phyloP scores from a whole-genome alignment of 2,797 vertebrate genomes.

The Anguilla marmorata region DNA sequence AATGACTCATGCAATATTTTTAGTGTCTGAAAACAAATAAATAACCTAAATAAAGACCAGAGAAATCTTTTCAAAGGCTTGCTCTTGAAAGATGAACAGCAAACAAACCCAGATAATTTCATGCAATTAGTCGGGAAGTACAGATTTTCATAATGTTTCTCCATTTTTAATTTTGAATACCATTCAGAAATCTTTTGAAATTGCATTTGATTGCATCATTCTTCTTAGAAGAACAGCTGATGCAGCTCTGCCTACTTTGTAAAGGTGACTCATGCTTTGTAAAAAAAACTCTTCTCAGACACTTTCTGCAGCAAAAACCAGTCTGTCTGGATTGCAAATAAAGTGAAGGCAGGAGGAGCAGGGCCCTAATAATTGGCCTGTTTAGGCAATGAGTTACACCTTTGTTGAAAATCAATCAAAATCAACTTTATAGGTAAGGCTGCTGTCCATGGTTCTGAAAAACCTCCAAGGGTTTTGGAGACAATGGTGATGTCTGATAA shows the following conservation, averaged over 20 bases:
- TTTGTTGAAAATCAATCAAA: not conserved
- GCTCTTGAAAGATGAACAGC: not conserved
- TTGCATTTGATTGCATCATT: not conserved
- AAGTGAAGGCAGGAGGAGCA: too few species aligned
- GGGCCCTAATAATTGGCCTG: too few species aligned
- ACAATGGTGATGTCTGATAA: not conserved
- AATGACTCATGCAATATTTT: not conserved
- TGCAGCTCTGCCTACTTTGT: too few species aligned
- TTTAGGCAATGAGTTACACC: too few species aligned
- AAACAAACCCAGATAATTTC: not conserved
- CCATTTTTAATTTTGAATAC: not conserved
- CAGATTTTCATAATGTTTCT: not conserved
- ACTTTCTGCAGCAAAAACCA: too few species aligned
- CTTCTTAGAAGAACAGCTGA: too few species aligned
- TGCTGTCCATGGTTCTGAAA: not conserved
- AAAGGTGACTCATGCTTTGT: too few species aligned
- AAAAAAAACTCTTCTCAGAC: too few species aligned
- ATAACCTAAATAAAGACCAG: not conserved
- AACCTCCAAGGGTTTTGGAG: not conserved
- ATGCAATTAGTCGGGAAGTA: not conserved
- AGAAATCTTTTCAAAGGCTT: not conserved
- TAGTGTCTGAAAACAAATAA: conserved; percentile 2
- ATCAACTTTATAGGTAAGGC: not conserved
- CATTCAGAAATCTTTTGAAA: not conserved
- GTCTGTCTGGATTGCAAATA: too few species aligned